A percentile compares a stretch with the other conserved stretches of the same genome.
Conservation (phyloP, 30 jellyfish, hydroid and myxozoan species). For the Pelagia noctiluca region DNA sequence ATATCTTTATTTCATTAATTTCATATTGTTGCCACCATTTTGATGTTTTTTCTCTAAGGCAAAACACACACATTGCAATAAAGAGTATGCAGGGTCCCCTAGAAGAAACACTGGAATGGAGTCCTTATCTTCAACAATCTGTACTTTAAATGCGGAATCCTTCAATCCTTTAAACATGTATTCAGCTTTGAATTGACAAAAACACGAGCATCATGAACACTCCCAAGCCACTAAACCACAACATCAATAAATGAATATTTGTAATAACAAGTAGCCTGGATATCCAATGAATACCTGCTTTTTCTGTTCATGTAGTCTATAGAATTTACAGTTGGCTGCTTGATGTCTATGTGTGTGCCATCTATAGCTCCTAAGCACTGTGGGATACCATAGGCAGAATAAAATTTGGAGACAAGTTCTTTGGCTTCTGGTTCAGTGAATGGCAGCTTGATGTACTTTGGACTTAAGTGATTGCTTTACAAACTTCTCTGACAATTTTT, state of each 20-base stretch:
- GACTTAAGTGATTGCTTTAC: constrained; percentile 15
- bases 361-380: constrained; percentile 46
- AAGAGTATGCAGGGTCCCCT: too few species aligned
- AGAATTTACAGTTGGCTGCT: constrained; percentile 15
- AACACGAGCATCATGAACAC: constrained; percentile 36
- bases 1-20: too few species aligned
- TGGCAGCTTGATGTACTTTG: constrained; percentile 13
- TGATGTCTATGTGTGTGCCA: constrained; percentile 12
- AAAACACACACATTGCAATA: too few species aligned
- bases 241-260: not conserved
- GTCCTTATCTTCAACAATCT: constrained; percentile 3
- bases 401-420: constrained; percentile 21
- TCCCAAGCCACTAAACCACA: constrained; percentile 29
- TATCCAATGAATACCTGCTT: not conserved
- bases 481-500: constrained; percentile 10
- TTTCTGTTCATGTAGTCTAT: constrained; percentile 20
- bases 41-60: too few species aligned
- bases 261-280: not conserved
- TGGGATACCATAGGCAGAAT: constrained; percentile 21
- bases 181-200: constrained; percentile 31
- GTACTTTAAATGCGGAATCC: constrained; percentile 4
- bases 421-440: constrained; percentile 28
- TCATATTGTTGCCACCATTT: too few species aligned
- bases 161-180: constrained; percentile 11
- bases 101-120: constrained; percentile 38